phyloP scores from a whole-genome alignment of 2,797 vertebrate genomes.

The Gymnothorax javanicus region DNA sequence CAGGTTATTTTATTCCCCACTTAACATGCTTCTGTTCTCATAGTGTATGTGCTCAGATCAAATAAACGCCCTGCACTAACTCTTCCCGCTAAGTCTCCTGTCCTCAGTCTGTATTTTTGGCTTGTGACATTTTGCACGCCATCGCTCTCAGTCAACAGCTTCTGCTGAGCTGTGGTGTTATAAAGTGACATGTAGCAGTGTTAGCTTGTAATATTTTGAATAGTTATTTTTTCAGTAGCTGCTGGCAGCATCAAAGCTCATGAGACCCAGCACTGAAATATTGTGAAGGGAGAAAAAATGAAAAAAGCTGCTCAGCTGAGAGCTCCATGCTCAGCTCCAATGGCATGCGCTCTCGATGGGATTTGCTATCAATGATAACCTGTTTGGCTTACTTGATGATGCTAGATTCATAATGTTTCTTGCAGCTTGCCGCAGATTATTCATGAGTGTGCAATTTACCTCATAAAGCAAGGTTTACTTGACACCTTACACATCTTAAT shows the following conservation, averaged over 20 bases:
- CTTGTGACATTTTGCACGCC: neutral
- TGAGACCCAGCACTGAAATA: neutral
- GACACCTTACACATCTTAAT: neutral
- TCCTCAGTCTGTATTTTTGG: conserved; percentile 2
- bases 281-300: neutral
- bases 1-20: conserved; percentile 8
- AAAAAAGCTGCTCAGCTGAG: neutral
- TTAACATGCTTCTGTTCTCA: conserved; percentile 12
- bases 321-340: neutral
- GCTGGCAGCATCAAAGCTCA: neutral
- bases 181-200: neutral
- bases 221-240: neutral
- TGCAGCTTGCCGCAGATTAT: neutral
- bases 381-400: neutral
- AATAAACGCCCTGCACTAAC: neutral
- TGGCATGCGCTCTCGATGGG: neutral
- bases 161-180: neutral
- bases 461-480: neutral
- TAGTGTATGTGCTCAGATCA: neutral
- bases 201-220: neutral
- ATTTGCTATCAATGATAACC: neutral
- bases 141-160: neutral
- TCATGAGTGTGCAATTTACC: neutral
- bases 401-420: neutral
- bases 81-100: neutral